phyloP scores from a whole-genome alignment of 1,140 invertebrate genomes.

The Heliconius eleuchia region DNA sequence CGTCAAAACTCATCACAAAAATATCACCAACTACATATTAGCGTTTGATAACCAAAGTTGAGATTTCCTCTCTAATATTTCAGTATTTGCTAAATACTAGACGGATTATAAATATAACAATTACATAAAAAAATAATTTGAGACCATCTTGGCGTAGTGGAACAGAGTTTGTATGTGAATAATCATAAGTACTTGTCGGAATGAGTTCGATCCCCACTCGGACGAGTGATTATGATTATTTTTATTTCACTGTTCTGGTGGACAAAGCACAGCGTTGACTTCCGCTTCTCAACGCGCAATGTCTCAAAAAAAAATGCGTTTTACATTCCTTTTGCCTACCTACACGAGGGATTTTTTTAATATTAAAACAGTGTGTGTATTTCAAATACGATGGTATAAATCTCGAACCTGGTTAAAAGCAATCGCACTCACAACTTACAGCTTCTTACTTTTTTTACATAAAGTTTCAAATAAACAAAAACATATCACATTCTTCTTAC shows the following conservation, averaged over 20 bases:
- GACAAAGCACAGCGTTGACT: too few species aligned
- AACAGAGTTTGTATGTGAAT: too few species aligned
- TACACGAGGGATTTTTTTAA: too few species aligned
- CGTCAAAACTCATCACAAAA: slow-evolving; percentile 26
- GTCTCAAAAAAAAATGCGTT: too few species aligned
- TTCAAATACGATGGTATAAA: too few species aligned
- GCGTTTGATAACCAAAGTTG: not conserved
- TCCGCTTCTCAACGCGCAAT: too few species aligned
- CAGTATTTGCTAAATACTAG: not conserved
- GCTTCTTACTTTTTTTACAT: slow-evolving; percentile 2
- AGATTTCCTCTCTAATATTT: not conserved
- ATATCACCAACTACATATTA: not conserved
- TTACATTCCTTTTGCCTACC: too few species aligned
- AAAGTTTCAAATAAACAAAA: slow-evolving; percentile 27
- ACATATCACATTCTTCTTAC: slow-evolving; percentile 32
- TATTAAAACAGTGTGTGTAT: too few species aligned
- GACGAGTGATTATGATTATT: too few species aligned
- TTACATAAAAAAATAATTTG: not conserved
- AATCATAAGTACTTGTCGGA: too few species aligned
- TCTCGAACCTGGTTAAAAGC: not conserved
- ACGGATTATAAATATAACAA: not conserved
- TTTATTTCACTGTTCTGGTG: too few species aligned
- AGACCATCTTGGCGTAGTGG: not conserved
- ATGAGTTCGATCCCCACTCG: too few species aligned
- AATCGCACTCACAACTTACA: not conserved